Evolutionary conservation across 2,113 vertebrate species (phyloP).

Genomic region (Rutilus rutilus): DNA sequence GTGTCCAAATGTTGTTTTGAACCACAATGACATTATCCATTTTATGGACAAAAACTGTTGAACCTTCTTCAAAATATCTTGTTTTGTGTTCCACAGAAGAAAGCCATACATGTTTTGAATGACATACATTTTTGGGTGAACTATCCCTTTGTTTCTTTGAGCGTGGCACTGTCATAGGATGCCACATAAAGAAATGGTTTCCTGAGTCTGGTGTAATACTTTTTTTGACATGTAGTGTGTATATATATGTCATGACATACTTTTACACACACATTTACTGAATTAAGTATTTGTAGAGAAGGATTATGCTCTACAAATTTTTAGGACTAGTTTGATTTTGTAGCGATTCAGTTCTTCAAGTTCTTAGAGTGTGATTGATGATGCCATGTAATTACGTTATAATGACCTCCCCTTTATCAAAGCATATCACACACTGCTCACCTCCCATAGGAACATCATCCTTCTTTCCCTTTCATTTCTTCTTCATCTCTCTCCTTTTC

Average conservation of each 20-base stretch:
- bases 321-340: conserved; percentile 20
- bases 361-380: background rate
- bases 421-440: background rate
- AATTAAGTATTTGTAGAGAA: background rate
- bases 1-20: background rate
- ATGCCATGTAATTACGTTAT: conserved; percentile 21
- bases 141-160: background rate
- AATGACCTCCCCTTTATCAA: conserved; percentile 34
- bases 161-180: background rate
- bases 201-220: background rate
- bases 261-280: background rate
- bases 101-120: background rate
- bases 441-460: conserved; percentile 11
- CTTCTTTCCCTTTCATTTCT: background rate
- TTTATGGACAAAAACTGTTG: background rate
- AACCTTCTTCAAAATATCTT: background rate
- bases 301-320: conserved; percentile 11
- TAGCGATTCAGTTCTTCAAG: background rate
- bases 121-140: background rate
- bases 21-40: background rate
- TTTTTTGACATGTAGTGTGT: background rate
- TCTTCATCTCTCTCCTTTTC: conserved; percentile 24
- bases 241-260: background rate
- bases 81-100: background rate
- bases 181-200: background rate